Evolutionary conservation across 2,888 invertebrate species (phyloP).

Genomic region (Volucella inflata): DNA sequence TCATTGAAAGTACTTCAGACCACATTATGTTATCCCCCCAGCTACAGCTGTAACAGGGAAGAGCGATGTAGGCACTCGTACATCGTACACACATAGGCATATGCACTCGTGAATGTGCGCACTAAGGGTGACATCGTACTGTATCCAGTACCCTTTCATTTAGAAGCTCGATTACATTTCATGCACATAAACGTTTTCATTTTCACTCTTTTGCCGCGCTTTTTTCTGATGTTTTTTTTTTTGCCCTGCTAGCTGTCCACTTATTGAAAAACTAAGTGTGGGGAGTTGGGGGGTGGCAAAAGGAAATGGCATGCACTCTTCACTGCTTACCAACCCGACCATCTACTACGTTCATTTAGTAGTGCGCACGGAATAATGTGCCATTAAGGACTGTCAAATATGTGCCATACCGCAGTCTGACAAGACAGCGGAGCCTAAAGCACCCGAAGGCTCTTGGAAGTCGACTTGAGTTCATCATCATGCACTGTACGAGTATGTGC

Average conservation of each 20-base stretch:
- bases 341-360: slow-evolving; percentile 45
- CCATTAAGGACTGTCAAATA: slow-evolving; percentile 42
- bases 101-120: slow-evolving; percentile 17
- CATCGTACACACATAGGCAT: background rate
- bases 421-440: background rate
- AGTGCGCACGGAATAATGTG: slow-evolving; percentile 58
- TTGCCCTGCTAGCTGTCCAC: slow-evolving; percentile 4
- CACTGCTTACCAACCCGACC: background rate
- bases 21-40: slow-evolving; percentile 59
- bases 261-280: background rate
- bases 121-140: slow-evolving; percentile 61
- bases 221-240: slow-evolving; percentile 20
- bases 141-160: slow-evolving; percentile 46
- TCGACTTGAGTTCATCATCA: slow-evolving; percentile 48
- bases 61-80: background rate
- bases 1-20: slow-evolving; percentile 70
- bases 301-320: slow-evolving; percentile 34
- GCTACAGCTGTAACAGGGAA: slow-evolving; percentile 6
- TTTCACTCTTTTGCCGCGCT: slow-evolving; percentile 59
- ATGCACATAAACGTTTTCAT: slow-evolving; percentile 73
- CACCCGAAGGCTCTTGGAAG: background rate
- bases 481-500: slow-evolving; percentile 13
- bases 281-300: background rate
- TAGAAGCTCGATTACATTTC: slow-evolving; percentile 65
- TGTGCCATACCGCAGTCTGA: slow-evolving; percentile 54